Evolutionary conservation across 1,140 invertebrate genomes (phyloP).

Genomic region (Zelostemma sp.): DNA sequence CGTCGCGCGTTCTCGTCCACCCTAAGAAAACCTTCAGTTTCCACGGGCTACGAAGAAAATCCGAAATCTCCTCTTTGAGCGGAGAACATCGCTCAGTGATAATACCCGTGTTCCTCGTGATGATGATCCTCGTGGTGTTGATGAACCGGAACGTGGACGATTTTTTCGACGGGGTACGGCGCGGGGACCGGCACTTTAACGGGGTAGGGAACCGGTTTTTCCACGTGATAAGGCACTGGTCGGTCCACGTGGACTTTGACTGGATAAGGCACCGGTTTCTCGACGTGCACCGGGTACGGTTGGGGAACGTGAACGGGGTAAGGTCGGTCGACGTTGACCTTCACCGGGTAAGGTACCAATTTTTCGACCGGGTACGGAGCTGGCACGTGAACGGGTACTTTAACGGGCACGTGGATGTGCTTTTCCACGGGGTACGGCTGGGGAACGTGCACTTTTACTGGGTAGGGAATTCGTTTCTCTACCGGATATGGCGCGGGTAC

Average conservation of each 20-base stretch:
- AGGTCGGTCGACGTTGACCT: slow-evolving; percentile 82
- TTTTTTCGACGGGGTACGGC: slow-evolving; percentile 79
- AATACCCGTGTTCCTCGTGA: too few species aligned
- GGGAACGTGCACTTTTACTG: slow-evolving; percentile 80
- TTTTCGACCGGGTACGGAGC: slow-evolving; percentile 83
- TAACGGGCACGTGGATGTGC: slow-evolving; percentile 78
- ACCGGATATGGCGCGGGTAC: slow-evolving; percentile 84
- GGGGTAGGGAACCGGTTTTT: slow-evolving; percentile 83
- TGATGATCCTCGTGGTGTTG: too few species aligned
- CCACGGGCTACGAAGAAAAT: too few species aligned
- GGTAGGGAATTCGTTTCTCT: slow-evolving; percentile 82
- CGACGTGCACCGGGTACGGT: slow-evolving; percentile 80
- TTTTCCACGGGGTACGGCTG: slow-evolving; percentile 83
- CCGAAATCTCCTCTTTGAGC: too few species aligned
- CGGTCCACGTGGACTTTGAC: slow-evolving; percentile 81
- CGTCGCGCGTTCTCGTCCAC: slow-evolving; percentile 22
- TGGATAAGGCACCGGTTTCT: slow-evolving; percentile 82
- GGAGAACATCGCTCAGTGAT: too few species aligned
- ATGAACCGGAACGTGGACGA: slow-evolving; percentile 75
- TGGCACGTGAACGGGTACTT: slow-evolving; percentile 80
- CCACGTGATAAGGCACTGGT: slow-evolving; percentile 80
- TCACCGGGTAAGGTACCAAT: slow-evolving; percentile 81
- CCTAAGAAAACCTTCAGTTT: too few species aligned
- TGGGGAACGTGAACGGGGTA: slow-evolving; percentile 82
- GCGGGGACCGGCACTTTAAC: slow-evolving; percentile 82